Conservation (phyloP, 2,888 invertebrate genomes). For the Polyploca ridens region DNA sequence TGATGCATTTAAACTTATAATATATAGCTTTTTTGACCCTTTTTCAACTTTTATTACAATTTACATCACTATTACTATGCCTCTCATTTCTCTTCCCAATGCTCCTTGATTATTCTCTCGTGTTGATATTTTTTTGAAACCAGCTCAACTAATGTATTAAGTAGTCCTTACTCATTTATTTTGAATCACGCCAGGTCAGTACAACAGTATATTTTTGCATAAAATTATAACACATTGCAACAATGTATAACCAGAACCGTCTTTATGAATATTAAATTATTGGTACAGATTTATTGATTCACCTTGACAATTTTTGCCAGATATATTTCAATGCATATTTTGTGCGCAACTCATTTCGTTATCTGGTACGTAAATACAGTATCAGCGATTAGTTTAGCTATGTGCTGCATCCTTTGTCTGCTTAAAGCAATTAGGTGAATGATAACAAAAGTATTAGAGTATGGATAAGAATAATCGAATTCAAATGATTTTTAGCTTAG, state of each 20-base stretch:
- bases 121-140: not conserved
- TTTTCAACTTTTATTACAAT: no score
- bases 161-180: not conserved
- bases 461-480: not conserved
- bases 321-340: constrained; percentile 13
- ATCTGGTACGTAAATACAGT: constrained; percentile 24
- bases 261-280: not conserved
- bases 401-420: constrained; percentile 21
- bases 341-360: constrained; percentile 18
- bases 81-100: no score
- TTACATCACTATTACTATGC: no score
- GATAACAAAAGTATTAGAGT: not conserved
- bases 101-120: not conserved
- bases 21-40: no score
- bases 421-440: constrained; percentile 9
- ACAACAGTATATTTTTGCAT: not conserved
- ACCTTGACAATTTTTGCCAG: constrained; percentile 17
- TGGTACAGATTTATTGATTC: constrained; percentile 6
- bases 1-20: not conserved
- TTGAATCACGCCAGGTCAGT: not conserved
- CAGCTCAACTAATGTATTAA: not conserved
- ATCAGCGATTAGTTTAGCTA: constrained; percentile 22
- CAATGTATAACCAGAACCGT: not conserved
- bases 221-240: no score
- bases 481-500: not conserved